Conservation (phyloP, 2,888 invertebrate species). For the Panopea generosa region DNA sequence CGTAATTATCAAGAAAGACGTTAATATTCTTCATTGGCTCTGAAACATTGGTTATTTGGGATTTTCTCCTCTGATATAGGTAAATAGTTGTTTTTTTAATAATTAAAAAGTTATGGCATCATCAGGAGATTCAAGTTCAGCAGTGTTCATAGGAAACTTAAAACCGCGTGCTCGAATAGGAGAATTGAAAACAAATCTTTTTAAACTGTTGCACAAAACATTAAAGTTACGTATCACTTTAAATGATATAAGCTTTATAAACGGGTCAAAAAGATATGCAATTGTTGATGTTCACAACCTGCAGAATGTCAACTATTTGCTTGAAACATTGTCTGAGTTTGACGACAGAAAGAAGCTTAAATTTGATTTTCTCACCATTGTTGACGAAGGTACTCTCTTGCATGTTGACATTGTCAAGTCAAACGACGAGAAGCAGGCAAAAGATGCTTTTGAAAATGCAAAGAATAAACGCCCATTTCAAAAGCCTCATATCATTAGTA, state of each 20-base stretch:
- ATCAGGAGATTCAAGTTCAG: slow-evolving; percentile 17
- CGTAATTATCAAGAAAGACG: no score
- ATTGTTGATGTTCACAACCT: slow-evolving; percentile 67
- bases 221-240: slow-evolving; percentile 38
- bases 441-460: slow-evolving; percentile 57
- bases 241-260: slow-evolving; percentile 60
- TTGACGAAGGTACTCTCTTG: slow-evolving; percentile 33
- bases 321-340: slow-evolving; percentile 48
- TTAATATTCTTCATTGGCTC: no score
- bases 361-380: slow-evolving; percentile 61
- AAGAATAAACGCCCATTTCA: slow-evolving; percentile 50
- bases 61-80: no score
- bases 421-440: slow-evolving; percentile 56
- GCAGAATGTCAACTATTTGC: slow-evolving; percentile 56
- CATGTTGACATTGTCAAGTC: slow-evolving; percentile 59
- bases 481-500: slow-evolving; percentile 32
- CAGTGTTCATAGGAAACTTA: slow-evolving; percentile 71
- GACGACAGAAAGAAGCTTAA: slow-evolving; percentile 55
- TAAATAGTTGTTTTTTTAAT: no score
- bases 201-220: slow-evolving; percentile 53
- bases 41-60: no score
- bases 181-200: slow-evolving; percentile 61
- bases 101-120: slow-evolving; percentile 16
- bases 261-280: slow-evolving; percentile 60
- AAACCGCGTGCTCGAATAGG: slow-evolving; percentile 45